Percentiles rank a stretch among this genome's conserved stretches.
phyloP scores from a whole-genome alignment of 1,140 invertebrate genomes.

The Protaetia brevitarsis region DNA sequence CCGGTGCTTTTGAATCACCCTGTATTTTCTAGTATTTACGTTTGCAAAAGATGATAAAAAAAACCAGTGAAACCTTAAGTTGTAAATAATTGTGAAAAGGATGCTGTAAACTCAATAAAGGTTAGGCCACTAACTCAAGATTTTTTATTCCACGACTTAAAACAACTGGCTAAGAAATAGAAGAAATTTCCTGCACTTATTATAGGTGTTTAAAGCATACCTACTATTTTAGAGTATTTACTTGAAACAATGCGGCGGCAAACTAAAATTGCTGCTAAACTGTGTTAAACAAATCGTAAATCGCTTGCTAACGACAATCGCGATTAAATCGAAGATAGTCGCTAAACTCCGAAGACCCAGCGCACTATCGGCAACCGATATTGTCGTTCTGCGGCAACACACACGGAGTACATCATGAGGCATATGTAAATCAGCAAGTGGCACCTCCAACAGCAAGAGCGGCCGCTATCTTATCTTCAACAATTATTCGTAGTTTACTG shows the following conservation, averaged over 20 bases:
- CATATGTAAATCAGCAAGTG: conserved; percentile 38
- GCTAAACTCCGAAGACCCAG: neutral
- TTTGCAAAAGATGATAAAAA: no score
- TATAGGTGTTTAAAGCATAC: neutral
- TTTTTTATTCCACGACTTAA: no score
- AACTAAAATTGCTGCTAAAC: neutral
- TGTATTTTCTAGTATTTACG: no score
- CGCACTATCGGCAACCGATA: neutral
- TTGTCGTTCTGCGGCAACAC: conserved; percentile 9
- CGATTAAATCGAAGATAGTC: conserved; percentile 8
- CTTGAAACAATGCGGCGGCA: neutral
- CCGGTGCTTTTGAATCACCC: no score
- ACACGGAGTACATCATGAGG: conserved; percentile 14
- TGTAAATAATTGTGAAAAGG: no score
- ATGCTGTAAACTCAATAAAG: no score
- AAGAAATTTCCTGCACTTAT: no score
- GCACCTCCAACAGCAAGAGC: conserved; percentile 31
- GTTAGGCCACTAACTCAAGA: no score
- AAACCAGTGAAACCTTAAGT: no score
- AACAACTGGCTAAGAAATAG: no score
- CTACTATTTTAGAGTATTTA: neutral
- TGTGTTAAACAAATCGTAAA: conserved; percentile 11
- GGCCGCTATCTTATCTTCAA: conserved; percentile 41
- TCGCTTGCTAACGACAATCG: conserved; percentile 17
- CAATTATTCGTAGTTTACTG: conserved; percentile 44